phyloP scores from a whole-genome alignment of 2,113 vertebrate species.

The Rostratula benghalensis region DNA sequence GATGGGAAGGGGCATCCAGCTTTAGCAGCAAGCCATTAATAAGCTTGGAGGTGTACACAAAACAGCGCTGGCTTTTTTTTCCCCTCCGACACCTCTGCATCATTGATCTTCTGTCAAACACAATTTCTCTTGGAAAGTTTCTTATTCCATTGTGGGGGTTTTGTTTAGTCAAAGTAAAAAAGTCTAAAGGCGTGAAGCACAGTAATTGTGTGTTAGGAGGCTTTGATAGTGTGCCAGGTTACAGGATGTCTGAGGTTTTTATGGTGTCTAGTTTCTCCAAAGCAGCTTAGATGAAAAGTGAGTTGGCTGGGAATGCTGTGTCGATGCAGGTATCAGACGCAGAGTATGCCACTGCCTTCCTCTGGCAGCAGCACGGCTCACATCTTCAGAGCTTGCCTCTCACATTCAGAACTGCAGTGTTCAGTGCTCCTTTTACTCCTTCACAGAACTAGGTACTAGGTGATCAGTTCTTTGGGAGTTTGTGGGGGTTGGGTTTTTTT shows the following conservation, averaged over 20 bases:
- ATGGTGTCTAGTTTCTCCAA: conserved; percentile 28
- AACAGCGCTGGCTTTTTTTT: conserved; percentile 27
- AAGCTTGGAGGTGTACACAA: conserved; percentile 54
- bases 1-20: conserved; percentile 10
- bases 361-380: background rate
- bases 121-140: conserved; percentile 58
- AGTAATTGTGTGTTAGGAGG: conserved; percentile 13
- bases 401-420: background rate
- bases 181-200: conserved; percentile 43
- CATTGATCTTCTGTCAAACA: conserved; percentile 65
- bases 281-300: conserved; percentile 7
- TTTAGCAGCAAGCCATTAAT: conserved; percentile 42
- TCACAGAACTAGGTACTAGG: background rate
- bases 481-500: background rate
- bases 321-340: background rate
- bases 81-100: conserved; percentile 11
- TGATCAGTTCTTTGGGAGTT: background rate
- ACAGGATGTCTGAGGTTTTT: conserved; percentile 50
- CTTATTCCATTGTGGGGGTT: conserved; percentile 49
- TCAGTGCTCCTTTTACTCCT: background rate
- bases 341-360: background rate
- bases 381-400: background rate
- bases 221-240: conserved; percentile 43
- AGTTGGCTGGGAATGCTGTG: background rate
- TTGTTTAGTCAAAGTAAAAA: conserved; percentile 60